Evolutionary conservation across 2,113 vertebrate genomes (phyloP).

Genomic region (Panurus biarmicus): DNA sequence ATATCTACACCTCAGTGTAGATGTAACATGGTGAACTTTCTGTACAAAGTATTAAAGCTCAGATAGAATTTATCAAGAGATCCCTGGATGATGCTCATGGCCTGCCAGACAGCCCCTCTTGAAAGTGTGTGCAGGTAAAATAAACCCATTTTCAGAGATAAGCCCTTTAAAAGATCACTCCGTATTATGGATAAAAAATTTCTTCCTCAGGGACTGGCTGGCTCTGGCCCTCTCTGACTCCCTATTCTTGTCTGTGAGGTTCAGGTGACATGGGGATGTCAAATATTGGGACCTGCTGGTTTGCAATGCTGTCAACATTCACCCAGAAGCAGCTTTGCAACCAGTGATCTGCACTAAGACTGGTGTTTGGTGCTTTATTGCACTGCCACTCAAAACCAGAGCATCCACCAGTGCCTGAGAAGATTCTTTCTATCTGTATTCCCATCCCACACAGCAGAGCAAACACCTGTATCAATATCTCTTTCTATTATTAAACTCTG

Average conservation of each 20-base stretch:
- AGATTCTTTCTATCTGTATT: neutral
- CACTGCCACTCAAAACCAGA: neutral
- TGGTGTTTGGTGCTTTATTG: accelerated
- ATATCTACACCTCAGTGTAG: neutral
- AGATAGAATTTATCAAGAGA: neutral
- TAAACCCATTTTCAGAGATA: too few relatives aligned
- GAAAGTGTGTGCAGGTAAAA: neutral
- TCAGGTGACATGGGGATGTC: accelerated
- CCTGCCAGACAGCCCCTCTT: neutral
- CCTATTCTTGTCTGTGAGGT: neutral
- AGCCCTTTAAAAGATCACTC: neutral
- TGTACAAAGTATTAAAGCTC: neutral
- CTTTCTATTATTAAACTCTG: neutral
- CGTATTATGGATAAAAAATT: neutral
- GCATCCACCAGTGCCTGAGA: neutral
- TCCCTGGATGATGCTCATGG: neutral
- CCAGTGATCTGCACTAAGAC: neutral
- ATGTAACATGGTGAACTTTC: neutral
- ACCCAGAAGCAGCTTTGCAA: neutral
- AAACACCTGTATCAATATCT: neutral
- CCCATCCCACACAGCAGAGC: neutral
- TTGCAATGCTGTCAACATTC: neutral
- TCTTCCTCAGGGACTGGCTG: neutral
- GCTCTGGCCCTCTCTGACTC: neutral
- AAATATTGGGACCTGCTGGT: neutral